phyloP scores from a whole-genome alignment of 2,888 invertebrate species.

The Griposia aprilina region DNA sequence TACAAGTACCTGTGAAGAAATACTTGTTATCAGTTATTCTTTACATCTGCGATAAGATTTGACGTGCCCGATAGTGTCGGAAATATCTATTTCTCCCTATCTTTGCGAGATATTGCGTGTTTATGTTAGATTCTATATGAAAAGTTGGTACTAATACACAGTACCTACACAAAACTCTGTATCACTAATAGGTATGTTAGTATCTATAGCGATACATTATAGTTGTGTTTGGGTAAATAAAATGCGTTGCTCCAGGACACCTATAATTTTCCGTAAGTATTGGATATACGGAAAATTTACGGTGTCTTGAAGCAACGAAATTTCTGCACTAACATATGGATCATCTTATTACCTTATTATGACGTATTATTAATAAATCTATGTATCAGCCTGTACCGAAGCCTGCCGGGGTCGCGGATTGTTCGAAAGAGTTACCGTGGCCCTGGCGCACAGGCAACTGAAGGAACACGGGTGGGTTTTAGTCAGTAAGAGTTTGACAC shows the following conservation, averaged over 20 bases:
- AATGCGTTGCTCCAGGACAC: no score
- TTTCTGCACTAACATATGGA: not conserved
- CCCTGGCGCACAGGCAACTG: no score
- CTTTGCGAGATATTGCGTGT: slow-evolving; percentile 41
- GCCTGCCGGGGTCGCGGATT: no score
- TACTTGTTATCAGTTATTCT: slow-evolving; percentile 39
- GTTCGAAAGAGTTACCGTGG: no score
- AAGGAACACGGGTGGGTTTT: no score
- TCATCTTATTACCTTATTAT: not conserved
- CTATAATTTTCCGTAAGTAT: no score
- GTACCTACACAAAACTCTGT: not conserved
- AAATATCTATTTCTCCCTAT: slow-evolving; percentile 48
- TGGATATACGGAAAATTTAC: no score
- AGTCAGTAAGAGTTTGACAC: no score
- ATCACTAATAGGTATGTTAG: not conserved
- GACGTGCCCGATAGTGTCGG: slow-evolving; percentile 50
- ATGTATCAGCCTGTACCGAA: no score
- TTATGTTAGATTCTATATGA: slow-evolving; percentile 7
- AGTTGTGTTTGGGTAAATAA: no score
- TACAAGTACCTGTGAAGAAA: slow-evolving; percentile 59
- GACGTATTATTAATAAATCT: no score
- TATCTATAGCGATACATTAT: not conserved
- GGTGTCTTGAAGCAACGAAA: no score
- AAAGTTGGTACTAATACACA: not conserved
- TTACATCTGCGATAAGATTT: slow-evolving; percentile 57